These are phyloP conservation scores for Pseudopipra pipra DNA, from an alignment of 2,113 vertebrate genomes.

Conservation along the genomic window DNA sequence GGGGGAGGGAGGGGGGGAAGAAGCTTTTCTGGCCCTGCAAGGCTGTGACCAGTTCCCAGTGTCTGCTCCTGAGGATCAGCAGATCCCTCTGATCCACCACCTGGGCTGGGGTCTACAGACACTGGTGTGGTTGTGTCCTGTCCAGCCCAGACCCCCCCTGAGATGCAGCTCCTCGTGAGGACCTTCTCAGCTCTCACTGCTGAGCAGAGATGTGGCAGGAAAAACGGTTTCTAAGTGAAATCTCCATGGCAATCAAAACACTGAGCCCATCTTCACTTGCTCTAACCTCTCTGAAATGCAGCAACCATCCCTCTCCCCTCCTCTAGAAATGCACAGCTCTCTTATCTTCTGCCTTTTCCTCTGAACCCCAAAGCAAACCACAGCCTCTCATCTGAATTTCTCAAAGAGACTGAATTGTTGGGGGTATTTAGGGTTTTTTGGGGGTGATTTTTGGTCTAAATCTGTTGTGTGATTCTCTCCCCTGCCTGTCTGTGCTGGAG, in stretches of 20 bases:
- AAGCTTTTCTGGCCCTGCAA: background rate
- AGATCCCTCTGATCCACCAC: background rate
- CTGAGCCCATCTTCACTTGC: background rate
- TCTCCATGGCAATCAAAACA: slow-evolving; percentile 53
- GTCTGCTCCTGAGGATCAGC: background rate
- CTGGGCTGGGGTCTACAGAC: background rate
- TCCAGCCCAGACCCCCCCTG: background rate
- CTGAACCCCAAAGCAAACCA: background rate
- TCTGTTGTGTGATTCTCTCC: background rate
- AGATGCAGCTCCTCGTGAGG: background rate
- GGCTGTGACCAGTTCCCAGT: rapidly evolving
- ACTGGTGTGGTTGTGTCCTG: background rate
- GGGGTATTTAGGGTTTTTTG: background rate
- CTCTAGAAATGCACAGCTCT: background rate
- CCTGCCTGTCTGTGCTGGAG: background rate
- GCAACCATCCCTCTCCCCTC: background rate
- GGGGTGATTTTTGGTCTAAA: background rate
- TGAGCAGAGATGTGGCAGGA: background rate
- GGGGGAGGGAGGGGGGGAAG: background rate
- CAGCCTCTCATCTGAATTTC: background rate
- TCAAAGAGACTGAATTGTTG: background rate
- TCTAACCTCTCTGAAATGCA: slow-evolving; percentile 12
- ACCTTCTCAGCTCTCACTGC: background rate
- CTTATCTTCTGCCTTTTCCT: background rate
- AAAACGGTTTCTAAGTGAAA: slow-evolving; percentile 36